Evolutionary conservation across 2,113 vertebrate species (phyloP), one percentile per base, ranked within the genome.

Genomic region (Mirounga angustirostris): DNA sequence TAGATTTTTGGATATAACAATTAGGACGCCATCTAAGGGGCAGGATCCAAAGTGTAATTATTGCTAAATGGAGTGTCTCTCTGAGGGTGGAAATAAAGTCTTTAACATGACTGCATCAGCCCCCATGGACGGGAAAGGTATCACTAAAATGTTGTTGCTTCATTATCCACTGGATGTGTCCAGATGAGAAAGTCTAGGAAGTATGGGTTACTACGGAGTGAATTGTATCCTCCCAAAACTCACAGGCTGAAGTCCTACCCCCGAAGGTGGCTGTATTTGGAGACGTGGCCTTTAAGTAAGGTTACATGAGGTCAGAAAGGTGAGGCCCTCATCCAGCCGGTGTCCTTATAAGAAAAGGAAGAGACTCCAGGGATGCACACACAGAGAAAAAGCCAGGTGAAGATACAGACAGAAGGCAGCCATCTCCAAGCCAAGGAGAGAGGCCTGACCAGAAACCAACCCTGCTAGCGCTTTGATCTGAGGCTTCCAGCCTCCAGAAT

Each of bases 11-110:
- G 95, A 86, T 89, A 74, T 92, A 50, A 94, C 91, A 81, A 97
- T 95, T 95, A 97, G 94, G 94, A 96, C 65, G 84, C 79, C 88
- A 43, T 69, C 22, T 95, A 97, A 93, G 83, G 71, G 67, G 93
- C 79, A 97, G 2, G 1, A 91, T 96, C 88, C 71, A 97, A 95
- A 91, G 67, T 92, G 40, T 89, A 93, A 97, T 97, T 88, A 89
- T n/a, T 83, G 85, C 54, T 87, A 83, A 80, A 84, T 46, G 33
- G 16, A 91, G 50, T 79, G 10, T 76, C 89, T 95, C 92, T 97
- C 94, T 83, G 71, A 90, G 58, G n/a, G 76, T 81, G 3, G 50
- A 97, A 95, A 56, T 73, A 58, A 71, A 84, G 94, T 91, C 81
- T 94, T 28, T 94, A 88, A n/a, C 63, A 91, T 90, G 50, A 50